These are phyloP conservation scores for Rhabdomys pumilio DNA, from an alignment of 2,797 vertebrate species.

Conservation along the genomic window DNA sequence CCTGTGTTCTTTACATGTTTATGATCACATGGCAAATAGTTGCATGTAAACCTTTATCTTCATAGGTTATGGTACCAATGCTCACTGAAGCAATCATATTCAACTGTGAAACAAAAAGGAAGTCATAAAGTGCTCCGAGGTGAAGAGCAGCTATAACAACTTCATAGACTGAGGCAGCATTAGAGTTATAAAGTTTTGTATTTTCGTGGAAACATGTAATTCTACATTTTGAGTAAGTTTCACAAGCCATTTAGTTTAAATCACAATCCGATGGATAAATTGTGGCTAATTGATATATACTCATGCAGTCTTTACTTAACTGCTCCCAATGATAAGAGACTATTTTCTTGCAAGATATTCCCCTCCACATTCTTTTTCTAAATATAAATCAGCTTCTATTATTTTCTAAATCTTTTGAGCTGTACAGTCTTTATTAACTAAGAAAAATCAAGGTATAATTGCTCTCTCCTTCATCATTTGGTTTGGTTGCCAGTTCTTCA, in stretches of 20 bases:
- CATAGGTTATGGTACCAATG: no score
- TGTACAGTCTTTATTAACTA: background rate
- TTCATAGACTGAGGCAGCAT: background rate
- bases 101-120: background rate
- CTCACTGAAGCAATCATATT: background rate
- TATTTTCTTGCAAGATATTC: background rate
- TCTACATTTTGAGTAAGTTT: background rate
- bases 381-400: background rate
- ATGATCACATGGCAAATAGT: background rate
- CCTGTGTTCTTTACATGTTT: background rate
- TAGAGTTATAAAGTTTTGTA: background rate
- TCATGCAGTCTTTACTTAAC: background rate
- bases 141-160: background rate
- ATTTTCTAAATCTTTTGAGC: conserved; percentile 48
- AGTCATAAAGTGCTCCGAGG: background rate
- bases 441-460: conserved; percentile 13
- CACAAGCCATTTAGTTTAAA: background rate
- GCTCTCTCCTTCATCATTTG: background rate
- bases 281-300: background rate
- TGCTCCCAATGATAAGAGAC: background rate
- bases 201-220: background rate
- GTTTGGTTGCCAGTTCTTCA: background rate
- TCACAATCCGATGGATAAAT: background rate
- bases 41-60: background rate
- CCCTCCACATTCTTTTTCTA: conserved; percentile 39